A percentile compares a stretch with the other conserved stretches of the same genome.
These are phyloP conservation scores for Toxotes jaculatrix DNA, from an alignment of 2,113 vertebrate genomes.

Conservation along the genomic window DNA sequence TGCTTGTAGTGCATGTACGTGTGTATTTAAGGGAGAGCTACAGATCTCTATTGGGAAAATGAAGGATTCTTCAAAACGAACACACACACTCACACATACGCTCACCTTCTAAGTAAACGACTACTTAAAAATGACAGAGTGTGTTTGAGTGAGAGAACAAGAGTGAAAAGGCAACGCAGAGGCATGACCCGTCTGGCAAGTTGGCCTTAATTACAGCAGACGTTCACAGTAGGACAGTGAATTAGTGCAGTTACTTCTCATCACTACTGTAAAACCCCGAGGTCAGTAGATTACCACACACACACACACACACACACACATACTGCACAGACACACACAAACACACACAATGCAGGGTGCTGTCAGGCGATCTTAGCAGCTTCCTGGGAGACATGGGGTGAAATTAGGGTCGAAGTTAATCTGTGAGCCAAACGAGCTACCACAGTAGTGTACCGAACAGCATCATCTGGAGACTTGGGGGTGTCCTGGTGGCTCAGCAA, in stretches of 20 bases:
- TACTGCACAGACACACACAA: slow-evolving; percentile 41
- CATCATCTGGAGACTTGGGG: slow-evolving; percentile 8
- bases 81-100: background rate
- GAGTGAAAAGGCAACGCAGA: slow-evolving; percentile 35
- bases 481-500: slow-evolving; percentile 26
- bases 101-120: slow-evolving; percentile 7
- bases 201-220: slow-evolving; percentile 97
- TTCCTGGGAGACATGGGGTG: slow-evolving; percentile 54
- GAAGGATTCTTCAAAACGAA: slow-evolving; percentile 7
- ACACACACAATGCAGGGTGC: slow-evolving; percentile 54
- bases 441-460: background rate
- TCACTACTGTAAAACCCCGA: slow-evolving; percentile 84
- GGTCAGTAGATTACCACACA: slow-evolving; percentile 57
- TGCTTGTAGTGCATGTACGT: slow-evolving; percentile 9
- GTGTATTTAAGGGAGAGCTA: background rate
- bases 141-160: slow-evolving; percentile 52
- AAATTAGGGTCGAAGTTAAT: slow-evolving; percentile 65
- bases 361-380: slow-evolving; percentile 61
- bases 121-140: slow-evolving; percentile 45
- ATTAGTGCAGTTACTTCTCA: slow-evolving; percentile 92
- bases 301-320: slow-evolving; percentile 51
- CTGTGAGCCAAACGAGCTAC: slow-evolving; percentile 35
- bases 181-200: slow-evolving; percentile 74
- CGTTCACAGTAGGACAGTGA: slow-evolving; percentile 91
- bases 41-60: background rate